Evolutionary conservation across 2,113 vertebrate genomes (phyloP), one percentile per base, ranked within the genome.

Genomic region (Fregetta grallaria): DNA sequence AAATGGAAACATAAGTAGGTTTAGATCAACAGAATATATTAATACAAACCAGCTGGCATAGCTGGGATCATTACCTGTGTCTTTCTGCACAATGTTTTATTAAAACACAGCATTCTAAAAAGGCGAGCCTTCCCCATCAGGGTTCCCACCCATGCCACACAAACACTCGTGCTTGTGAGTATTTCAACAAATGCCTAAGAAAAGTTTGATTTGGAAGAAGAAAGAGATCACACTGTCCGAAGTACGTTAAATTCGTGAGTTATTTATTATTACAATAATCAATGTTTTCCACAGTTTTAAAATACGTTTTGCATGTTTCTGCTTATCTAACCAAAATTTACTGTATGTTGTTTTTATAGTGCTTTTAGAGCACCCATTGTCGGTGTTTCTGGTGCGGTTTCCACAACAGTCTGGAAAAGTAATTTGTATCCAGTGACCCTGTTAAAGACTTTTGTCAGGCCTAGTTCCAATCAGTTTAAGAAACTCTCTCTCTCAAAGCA

Each of bases 331-430:
- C 50, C 47, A 92, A 67, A 79, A 86, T 81, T 55, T 73, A 18
- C 13, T 42, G 15, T 23, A 52, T 17, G 36, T 45, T 83, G 19
- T 87, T 96, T 93, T 92, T 93, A 89, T 75, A 96, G 81, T 94
- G 26, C 11, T 47, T 89, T 74, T 71, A 82, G 59, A 84, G 47
- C 15, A 80, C 67, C 40, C 40, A 25, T 26, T 50, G 55, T 73
- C 50, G 61, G 8, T 97, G 96, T 97, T 97, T 96, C 66, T 92
- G 61, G 32, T 59, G 29, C 0, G 1, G 95, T 97, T 98, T 97
- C 97, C 95, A 98, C 90, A 98, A 94, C 96, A 97, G 67, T 91
- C 26, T 0, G 3, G 59, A 80, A 93, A 78, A 95, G 78, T 81
- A 88, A 95, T 81, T 86, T 95, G 40, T 79, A 83, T 78, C 75